A percentile compares a stretch with the other conserved stretches of the same genome.
These are phyloP conservation scores for Athripsodes cinereus DNA, from an alignment of 2,888 invertebrate species.

Conservation along the genomic window DNA sequence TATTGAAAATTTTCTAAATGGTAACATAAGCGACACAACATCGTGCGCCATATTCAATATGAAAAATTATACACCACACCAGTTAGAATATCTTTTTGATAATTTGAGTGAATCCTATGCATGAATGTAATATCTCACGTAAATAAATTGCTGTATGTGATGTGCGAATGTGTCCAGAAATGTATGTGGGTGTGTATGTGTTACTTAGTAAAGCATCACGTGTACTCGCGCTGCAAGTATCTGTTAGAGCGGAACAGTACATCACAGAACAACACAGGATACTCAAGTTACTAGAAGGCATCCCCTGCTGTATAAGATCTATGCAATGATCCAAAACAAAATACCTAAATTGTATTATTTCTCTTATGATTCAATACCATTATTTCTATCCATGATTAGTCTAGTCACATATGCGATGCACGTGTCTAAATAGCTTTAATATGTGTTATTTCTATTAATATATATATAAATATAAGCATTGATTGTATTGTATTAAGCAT, in stretches of 20 bases:
- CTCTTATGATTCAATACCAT: no score
- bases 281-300: no score
- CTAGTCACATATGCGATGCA: slow-evolving; percentile 52
- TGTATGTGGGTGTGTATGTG: no score
- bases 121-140: slow-evolving; percentile 35
- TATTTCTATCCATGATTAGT: slow-evolving; percentile 29
- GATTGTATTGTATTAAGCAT: no score
- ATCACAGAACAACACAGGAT: no score
- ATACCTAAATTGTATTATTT: neutral
- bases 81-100: slow-evolving; percentile 57
- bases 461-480: no score
- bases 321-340: slow-evolving; percentile 46
- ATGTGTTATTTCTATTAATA: slow-evolving; percentile 19
- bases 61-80: slow-evolving; percentile 46
- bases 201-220: no score
- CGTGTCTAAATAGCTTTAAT: slow-evolving; percentile 35
- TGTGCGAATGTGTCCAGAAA: no score
- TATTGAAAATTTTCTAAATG: slow-evolving; percentile 42
- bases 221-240: no score
- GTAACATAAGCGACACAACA: slow-evolving; percentile 45
- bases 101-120: slow-evolving; percentile 61
- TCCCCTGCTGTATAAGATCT: slow-evolving; percentile 38
- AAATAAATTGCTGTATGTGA: no score
- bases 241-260: no score
- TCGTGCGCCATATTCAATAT: slow-evolving; percentile 48